Evolutionary conservation across 2,888 invertebrate genomes (phyloP).

Genomic region (Yponomeuta cagnagella): DNA sequence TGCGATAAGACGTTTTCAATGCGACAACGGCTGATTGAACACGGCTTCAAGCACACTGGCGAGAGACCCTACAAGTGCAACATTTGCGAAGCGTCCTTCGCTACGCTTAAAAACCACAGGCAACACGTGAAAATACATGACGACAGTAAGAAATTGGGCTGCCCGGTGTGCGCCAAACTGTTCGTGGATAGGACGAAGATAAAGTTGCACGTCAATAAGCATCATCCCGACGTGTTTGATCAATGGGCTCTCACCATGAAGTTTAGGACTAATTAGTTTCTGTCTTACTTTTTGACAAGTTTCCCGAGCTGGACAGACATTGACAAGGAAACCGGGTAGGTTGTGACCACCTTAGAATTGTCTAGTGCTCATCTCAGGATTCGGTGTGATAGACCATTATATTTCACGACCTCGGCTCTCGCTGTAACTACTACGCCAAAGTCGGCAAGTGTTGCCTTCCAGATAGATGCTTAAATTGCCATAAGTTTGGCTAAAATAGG

Average conservation of each 20-base stretch:
- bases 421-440: too few relatives aligned
- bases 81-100: conserved; percentile 17
- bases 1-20: conserved; percentile 19
- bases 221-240: conserved; percentile 6
- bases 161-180: conserved; percentile 8
- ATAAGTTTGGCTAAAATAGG: too few relatives aligned
- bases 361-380: too few relatives aligned
- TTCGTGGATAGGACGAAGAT: background rate
- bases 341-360: too few relatives aligned
- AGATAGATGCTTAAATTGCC: too few relatives aligned
- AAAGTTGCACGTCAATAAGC: background rate
- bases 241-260: background rate
- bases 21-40: conserved; percentile 12
- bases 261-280: background rate
- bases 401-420: too few relatives aligned
- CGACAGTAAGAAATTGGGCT: conserved; percentile 4
- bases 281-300: background rate
- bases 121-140: conserved; percentile 16
- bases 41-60: conserved; percentile 18
- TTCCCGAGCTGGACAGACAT: too few relatives aligned
- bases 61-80: conserved; percentile 17
- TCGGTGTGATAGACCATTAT: too few relatives aligned
- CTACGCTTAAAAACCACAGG: background rate
- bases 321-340: too few relatives aligned
- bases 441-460: too few relatives aligned